These are phyloP conservation scores for Bergia puertoricense DNA, from an alignment of 92 coral and sea anemone species.

Conservation along the genomic window DNA sequence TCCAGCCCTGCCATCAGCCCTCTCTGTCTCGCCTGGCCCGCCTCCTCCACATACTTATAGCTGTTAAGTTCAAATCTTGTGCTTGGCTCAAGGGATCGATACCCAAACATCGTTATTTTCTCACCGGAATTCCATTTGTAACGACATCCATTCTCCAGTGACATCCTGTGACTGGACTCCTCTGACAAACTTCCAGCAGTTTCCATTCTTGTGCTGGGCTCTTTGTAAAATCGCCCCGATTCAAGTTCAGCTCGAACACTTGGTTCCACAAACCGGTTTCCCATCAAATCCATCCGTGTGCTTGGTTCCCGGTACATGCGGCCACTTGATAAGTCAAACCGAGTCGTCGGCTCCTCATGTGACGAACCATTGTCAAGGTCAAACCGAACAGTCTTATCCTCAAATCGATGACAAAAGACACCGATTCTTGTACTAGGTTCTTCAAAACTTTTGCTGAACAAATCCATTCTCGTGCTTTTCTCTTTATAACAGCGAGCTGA, in stretches of 20 bases:
- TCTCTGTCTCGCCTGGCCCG: constrained; percentile 32
- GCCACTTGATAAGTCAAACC: constrained; percentile 11
- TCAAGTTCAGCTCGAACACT: constrained; percentile 28
- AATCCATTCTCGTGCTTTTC: constrained; percentile 30
- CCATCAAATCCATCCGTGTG: neutral
- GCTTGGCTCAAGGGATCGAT: constrained; percentile 19
- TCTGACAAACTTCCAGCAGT: neutral
- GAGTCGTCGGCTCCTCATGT: constrained; percentile 20
- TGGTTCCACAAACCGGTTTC: constrained; percentile 26
- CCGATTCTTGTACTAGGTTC: constrained; percentile 28
- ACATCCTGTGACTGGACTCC: constrained; percentile 9
- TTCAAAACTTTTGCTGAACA: constrained; percentile 19
- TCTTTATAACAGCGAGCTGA: constrained; percentile 34
- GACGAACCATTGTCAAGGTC: constrained; percentile 15
- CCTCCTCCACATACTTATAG: constrained; percentile 25
- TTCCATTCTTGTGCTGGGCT: constrained; percentile 23
- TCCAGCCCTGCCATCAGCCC: constrained; percentile 21
- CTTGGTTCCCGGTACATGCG: constrained; percentile 20
- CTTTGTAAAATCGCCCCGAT: constrained; percentile 24
- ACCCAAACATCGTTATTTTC: constrained; percentile 33
- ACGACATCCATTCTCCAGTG: constrained; percentile 29
- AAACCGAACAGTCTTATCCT: neutral
- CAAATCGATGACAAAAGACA: neutral
- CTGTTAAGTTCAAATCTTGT: constrained; percentile 36
- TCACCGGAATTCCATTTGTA: constrained; percentile 21